Evolutionary conservation across 2,888 invertebrate genomes (phyloP), one percentile per base, ranked within the genome.

Genomic region (Machimus rusticus): DNA sequence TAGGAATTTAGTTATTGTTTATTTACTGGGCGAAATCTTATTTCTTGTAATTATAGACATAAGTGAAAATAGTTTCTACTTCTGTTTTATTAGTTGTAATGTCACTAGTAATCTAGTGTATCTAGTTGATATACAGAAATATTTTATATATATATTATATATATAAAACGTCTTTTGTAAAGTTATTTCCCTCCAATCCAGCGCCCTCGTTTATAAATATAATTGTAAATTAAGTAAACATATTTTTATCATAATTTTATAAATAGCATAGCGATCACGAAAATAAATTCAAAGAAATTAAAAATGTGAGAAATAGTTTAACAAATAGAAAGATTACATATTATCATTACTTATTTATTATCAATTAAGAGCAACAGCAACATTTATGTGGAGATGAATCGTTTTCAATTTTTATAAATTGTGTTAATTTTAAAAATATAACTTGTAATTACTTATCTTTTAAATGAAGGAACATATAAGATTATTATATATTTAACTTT

Each of bases 161-260:
- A 74, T 46, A 31, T 23, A 85, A 31, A 46, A 39, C 74, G 28
- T 85, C 85, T 85, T 85, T 85, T 85, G 85, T 85, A 85, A 85
- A 85, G 43, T 85, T 85, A 85, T 85, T 85, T 85, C 74, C 74
- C 85, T 74, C 85, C 85, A 74, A 74, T 74, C 43, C 85, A 46
- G 31, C 74, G 85, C 85, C 74, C 85, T 74, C 85, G 39, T 74
- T 51, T 82, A 57, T 55, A 74, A 37, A 74, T 46, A 85, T 85
- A 37, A 85, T 85, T 85, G 85, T 85, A 85, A 74, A 85, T 85
- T 85, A 85, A 85, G 85, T 43, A 46, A 85, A 34, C 43, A 85
- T 85, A 74, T 85, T 85, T 85, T 85, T 85, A 85, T 85, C 85
- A 85, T 85, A 74, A 85, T 85, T 85, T 85, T 85, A 85, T 85